Percentiles rank a stretch among this genome's conserved stretches.
These are phyloP conservation scores for Lophochroa leadbeateri DNA, from an alignment of 2,113 vertebrate species.

Conservation along the genomic window DNA sequence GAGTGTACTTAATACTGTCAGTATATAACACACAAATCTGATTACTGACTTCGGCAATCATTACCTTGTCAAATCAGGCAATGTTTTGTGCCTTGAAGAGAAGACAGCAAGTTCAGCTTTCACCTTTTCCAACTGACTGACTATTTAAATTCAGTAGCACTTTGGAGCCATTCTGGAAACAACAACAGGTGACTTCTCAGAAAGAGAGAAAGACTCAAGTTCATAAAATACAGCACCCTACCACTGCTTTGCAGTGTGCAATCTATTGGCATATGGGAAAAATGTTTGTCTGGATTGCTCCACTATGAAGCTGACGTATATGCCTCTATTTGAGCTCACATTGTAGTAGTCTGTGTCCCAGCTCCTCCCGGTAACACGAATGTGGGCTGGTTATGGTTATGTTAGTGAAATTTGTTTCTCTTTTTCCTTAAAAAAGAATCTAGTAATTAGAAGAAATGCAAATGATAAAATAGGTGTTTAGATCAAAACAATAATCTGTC, in stretches of 20 bases:
- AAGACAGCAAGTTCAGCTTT: not conserved
- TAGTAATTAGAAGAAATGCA: not conserved
- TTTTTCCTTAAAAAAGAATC: not conserved
- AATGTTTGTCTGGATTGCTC: not conserved
- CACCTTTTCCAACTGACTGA: not conserved
- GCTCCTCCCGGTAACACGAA: not conserved
- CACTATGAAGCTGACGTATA: not conserved
- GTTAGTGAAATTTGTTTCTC: not conserved
- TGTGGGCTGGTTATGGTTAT: not conserved
- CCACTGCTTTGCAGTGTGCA: not conserved
- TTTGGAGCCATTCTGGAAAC: not conserved
- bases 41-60: not conserved
- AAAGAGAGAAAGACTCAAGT: not conserved
- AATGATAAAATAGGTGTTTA: not conserved
- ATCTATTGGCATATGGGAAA: not conserved
- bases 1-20: not conserved
- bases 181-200: not conserved
- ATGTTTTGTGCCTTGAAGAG: not conserved
- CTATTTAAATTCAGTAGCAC: not conserved
- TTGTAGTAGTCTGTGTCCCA: not conserved
- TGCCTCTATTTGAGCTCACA: not conserved
- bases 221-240: not conserved
- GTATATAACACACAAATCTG: not conserved
- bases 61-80: not conserved
- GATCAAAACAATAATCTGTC: not conserved